Conservation (phyloP, 2,888 invertebrate genomes). For the Leptinotarsa tumamoca region DNA sequence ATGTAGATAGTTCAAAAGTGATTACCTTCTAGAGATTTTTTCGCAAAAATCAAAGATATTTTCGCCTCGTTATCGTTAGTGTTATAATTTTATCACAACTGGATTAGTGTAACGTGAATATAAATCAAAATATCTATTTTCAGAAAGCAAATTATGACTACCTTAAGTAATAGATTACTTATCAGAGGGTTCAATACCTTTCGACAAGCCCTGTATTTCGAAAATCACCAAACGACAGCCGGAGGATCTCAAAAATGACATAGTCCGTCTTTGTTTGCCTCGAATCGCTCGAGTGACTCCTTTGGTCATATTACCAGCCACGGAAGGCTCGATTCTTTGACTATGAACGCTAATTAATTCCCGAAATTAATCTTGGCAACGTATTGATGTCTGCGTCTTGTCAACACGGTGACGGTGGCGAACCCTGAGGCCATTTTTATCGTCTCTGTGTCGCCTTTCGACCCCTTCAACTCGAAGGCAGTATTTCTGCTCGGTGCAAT, state of each 20-base stretch:
- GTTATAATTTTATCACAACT: no score
- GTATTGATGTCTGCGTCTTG: constrained; percentile 34
- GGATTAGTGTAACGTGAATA: no score
- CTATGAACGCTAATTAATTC: constrained; percentile 50
- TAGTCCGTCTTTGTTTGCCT: constrained; percentile 33
- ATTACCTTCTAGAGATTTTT: no score
- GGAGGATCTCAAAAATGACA: constrained; percentile 17
- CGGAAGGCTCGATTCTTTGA: constrained; percentile 45
- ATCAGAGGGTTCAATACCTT: not conserved
- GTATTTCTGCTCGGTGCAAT: not conserved
- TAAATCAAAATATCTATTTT: no score
- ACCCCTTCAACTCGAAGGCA: constrained; percentile 19
- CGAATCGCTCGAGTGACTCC: constrained; percentile 44
- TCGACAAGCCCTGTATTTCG: not conserved
- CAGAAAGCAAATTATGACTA: no score
- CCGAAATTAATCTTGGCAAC: constrained; percentile 51
- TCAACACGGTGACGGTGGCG: constrained; percentile 36
- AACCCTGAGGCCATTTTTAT: constrained; percentile 23
- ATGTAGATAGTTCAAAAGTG: no score
- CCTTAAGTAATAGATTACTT: no score
- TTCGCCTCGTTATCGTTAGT: no score
- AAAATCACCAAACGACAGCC: not conserved
- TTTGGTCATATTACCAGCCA: constrained; percentile 46
- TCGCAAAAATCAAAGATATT: no score
- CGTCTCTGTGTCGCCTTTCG: constrained; percentile 21